These are phyloP conservation scores for Nothura maculosa DNA, from an alignment of 2,797 vertebrate genomes.

Conservation along the genomic window DNA sequence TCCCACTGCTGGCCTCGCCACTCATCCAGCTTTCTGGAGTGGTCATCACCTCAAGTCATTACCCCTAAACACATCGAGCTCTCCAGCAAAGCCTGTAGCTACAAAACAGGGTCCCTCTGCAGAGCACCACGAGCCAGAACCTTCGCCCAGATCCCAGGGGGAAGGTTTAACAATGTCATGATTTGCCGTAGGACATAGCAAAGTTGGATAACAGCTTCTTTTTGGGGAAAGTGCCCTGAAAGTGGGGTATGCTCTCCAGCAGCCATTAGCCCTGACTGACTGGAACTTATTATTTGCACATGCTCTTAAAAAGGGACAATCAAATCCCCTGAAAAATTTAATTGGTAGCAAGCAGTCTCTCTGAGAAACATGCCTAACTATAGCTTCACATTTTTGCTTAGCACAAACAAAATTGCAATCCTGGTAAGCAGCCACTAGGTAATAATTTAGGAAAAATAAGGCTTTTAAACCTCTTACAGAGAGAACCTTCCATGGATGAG, in stretches of 20 bases:
- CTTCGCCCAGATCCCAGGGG: not conserved
- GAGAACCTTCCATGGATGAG: not conserved
- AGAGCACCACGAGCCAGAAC: not conserved
- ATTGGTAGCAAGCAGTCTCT: not conserved
- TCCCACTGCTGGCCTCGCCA: slow-evolving; percentile 13
- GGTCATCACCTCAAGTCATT: slow-evolving; percentile 13
- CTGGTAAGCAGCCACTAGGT: not conserved
- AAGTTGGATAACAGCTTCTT: not conserved
- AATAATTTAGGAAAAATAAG: not conserved
- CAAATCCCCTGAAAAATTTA: not conserved
- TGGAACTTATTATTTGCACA: not conserved
- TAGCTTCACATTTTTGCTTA: not conserved
- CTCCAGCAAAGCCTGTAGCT: slow-evolving; percentile 36
- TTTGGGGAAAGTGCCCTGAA: not conserved
- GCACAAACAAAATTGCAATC: fast-evolving
- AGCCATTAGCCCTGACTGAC: not conserved
- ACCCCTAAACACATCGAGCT: not conserved
- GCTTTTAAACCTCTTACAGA: not conserved
- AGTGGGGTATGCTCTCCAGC: not conserved
- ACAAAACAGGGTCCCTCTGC: not conserved
- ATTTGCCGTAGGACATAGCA: not conserved
- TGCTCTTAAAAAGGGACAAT: not conserved
- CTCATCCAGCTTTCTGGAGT: slow-evolving; percentile 29
- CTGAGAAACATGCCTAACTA: not conserved
- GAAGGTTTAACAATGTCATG: not conserved